Conservation (phyloP, 1,140 invertebrate species). For the Odontomachus brunneus region DNA sequence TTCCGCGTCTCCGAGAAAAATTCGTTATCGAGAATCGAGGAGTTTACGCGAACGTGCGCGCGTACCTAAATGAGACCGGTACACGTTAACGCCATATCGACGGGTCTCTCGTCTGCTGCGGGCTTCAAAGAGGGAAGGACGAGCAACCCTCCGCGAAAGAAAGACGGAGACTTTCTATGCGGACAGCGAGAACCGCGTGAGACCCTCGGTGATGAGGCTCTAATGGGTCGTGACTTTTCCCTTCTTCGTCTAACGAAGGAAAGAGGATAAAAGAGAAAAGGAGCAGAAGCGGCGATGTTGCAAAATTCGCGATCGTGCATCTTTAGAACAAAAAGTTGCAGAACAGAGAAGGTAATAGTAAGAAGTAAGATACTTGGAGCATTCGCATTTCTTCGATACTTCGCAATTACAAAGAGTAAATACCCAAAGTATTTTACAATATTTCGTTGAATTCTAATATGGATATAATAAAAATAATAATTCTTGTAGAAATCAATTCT, state of each 20-base stretch:
- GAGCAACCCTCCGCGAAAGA: not conserved
- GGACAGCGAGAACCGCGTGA: constrained; percentile 24
- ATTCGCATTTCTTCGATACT: no score
- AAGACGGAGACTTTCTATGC: constrained; percentile 32
- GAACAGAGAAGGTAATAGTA: not conserved
- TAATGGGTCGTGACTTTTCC: constrained; percentile 52
- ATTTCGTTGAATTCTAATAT: no score
- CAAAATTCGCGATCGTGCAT: not conserved
- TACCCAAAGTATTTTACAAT: no score
- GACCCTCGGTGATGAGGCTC: constrained; percentile 41
- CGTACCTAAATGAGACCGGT: constrained; percentile 76
- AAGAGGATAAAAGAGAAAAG: not conserved
- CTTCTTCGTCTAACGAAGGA: not conserved
- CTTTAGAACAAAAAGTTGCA: not conserved
- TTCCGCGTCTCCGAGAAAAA: constrained; percentile 75
- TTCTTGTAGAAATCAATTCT: no score
- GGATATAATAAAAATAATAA: no score
- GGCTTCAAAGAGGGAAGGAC: constrained; percentile 14
- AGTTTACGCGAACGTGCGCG: constrained; percentile 74
- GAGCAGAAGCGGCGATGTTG: constrained; percentile 9
- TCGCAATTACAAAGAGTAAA: no score
- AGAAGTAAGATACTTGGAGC: no score
- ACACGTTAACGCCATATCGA: constrained; percentile 66
- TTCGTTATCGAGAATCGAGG: constrained; percentile 78
- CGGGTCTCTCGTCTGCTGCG: constrained; percentile 12